Base-by-base conservation (phyloP, 2,888 invertebrate genomes). In the Ceriagrion tenellum region DNA sequence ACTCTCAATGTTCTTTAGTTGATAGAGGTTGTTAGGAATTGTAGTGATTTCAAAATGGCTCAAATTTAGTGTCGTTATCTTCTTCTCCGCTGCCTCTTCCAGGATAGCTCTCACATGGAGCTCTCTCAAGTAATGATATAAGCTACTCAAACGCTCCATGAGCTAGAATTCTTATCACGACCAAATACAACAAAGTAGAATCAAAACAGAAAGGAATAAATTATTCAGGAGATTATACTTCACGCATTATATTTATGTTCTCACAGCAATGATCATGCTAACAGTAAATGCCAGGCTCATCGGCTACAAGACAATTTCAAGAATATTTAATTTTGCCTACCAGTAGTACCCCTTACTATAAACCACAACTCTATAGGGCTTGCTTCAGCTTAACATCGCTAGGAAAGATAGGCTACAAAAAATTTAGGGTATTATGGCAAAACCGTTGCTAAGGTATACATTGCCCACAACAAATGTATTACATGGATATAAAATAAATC, bases 91-190 rank as follows among this genome's bases (percentile, higher is more conserved):
- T 20, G 97, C 98, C 96, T 97, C 97, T 97, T 98, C 98, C 96
- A 98, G 98, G 96, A 98, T 97, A 74, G 98, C 98, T 96, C 98
- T 96, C 96, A 98, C 97, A 96, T 98, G 98, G 96, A 98, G 98
- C 97, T 97, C 97, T 97, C 98, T 98, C 96, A 98, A 97, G 97
- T 98, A 98, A 97, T 98, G 97, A 96, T 98, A 97, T 96, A 98
- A 97, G 30, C 95, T 95, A 26, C 95, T 95, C 26, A 23, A 69
- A n/a, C 69, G 69, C 35, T 81, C 81, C 81, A 81, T 81, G 12
- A 16, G 35, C 12, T 4, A 13, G n/a, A 18, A 30, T 16, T 35
- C 13, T 81, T 2, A 13, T 1, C 12, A 12, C 8, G 13, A 59
- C 59, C 59, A 18, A 59, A 47, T 3, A 59, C 13, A 18, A 20